Evolutionary conservation across 1,140 invertebrate genomes (phyloP).

Genomic region (Apocrypta bakeri): DNA sequence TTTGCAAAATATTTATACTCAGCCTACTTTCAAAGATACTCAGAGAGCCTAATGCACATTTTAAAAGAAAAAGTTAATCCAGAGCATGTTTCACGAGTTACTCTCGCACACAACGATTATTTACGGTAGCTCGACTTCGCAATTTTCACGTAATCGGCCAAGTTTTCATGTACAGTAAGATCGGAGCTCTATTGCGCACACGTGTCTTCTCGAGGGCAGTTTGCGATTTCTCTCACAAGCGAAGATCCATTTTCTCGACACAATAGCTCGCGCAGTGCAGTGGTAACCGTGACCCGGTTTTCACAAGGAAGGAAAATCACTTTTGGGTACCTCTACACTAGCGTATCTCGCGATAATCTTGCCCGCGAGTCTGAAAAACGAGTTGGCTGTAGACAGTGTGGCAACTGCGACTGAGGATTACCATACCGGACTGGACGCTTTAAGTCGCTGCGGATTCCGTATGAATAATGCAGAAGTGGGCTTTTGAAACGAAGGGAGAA

Average conservation of each 20-base stretch:
- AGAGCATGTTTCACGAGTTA: background rate
- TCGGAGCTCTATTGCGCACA: no score
- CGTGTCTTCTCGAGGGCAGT: background rate
- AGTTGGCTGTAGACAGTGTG: conserved; percentile 47
- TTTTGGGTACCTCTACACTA: background rate
- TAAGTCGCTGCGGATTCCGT: conserved; percentile 47
- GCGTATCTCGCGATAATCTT: conserved; percentile 12
- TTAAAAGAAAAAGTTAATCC: background rate
- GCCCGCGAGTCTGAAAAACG: background rate
- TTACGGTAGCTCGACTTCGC: background rate
- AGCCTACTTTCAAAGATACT: no score
- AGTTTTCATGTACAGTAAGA: background rate
- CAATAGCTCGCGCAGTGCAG: background rate
- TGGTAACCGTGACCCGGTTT: conserved; percentile 20
- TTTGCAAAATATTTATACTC: no score
- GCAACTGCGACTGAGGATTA: conserved; percentile 50
- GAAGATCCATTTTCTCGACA: conserved; percentile 17
- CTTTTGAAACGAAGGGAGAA: conserved; percentile 56
- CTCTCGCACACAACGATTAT: no score
- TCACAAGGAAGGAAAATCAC: background rate
- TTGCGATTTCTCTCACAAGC: no score
- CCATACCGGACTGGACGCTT: conserved; percentile 57
- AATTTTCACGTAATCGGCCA: background rate
- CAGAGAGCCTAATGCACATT: no score
- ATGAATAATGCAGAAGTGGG: conserved; percentile 63